Evolutionary conservation across 2,888 invertebrate genomes (phyloP).

Genomic region (Parelbella ahira): DNA sequence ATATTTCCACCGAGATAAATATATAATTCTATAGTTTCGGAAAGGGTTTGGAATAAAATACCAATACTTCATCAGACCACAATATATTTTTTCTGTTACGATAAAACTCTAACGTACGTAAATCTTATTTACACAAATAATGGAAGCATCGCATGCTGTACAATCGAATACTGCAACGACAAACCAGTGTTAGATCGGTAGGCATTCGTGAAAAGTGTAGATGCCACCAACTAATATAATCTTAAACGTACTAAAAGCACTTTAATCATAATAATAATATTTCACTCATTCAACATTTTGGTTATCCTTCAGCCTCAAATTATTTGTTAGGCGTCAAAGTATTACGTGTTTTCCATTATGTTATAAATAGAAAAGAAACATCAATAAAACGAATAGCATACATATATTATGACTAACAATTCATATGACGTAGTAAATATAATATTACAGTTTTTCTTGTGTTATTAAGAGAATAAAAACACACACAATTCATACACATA

Average conservation of each 20-base stretch:
- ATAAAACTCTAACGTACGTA: constrained; percentile 68
- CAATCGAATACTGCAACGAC: constrained; percentile 61
- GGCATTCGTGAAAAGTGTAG: constrained; percentile 31
- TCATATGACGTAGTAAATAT: too few relatives aligned
- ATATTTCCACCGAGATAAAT: too few relatives aligned
- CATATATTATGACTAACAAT: too few relatives aligned
- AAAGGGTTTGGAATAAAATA: constrained; percentile 41
- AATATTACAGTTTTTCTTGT: too few relatives aligned
- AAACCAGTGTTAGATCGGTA: constrained; percentile 38
- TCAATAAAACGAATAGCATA: too few relatives aligned
- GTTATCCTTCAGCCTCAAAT: constrained; percentile 25
- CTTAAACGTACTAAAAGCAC: constrained; percentile 18
- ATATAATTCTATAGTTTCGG: too few relatives aligned
- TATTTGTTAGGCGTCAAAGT: constrained; percentile 18
- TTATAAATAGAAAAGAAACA: too few relatives aligned
- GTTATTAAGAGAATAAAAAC: too few relatives aligned
- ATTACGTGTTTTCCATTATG: too few relatives aligned
- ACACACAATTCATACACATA: too few relatives aligned
- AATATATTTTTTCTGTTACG: constrained; percentile 66
- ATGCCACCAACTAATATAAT: constrained; percentile 24
- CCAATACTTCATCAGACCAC: constrained; percentile 55
- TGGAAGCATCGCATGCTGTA: constrained; percentile 70
- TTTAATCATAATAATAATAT: constrained; percentile 22
- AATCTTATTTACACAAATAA: constrained; percentile 72
- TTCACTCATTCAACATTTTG: constrained; percentile 23